Evolutionary conservation across 2,797 vertebrate species (phyloP), one percentile per base, ranked within the genome.

Genomic region (Basileuterus tristriatus): DNA sequence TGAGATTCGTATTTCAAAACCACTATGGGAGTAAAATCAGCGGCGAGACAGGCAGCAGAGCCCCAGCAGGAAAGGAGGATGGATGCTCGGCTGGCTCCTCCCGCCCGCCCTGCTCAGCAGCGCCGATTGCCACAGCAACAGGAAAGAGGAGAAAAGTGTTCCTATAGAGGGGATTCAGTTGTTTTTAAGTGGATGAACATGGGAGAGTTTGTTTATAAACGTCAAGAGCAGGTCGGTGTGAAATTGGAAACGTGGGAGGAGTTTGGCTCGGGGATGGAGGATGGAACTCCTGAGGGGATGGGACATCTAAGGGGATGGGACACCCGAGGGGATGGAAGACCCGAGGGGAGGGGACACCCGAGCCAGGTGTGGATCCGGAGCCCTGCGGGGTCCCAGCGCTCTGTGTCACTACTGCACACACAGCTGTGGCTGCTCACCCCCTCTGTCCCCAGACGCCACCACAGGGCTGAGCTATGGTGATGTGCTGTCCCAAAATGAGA

Each of bases 141-240:
- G 19, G 27, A 68, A 27, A 39, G 82, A 72, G 71, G 9, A 55
- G 60, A 76, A 63, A 93, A 95, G 34, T 12, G 12, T 46, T 92
- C 37, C 75, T 94, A 91, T 83, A 77, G 75, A 59, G 68, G 2
- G 3, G 37, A 87, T 55, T 20, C 63, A 53, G 81, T 30, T 83
- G 92, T 83, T 91, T 87, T 95, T 84, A 93, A 87, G 93, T 49
- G 89, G 82, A 85, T 88, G 90, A 95, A 96, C 89, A 95, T 15
- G 36, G 21, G 12, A 39, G 15, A 87, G 82, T 80, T 95, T 20
- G 32, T 94, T 97, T 90, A 80, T 47, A 47, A 89, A 90, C 19
- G 24, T 83, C 94, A 80, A 41, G 94, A 93, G 94, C 95, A 64
- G 43, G 74, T 83, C 27, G 16, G 95, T 96, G 97, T 97, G 97